Conservation (phyloP, 2,888 invertebrate species). For the Mechanitis mazaeus region DNA sequence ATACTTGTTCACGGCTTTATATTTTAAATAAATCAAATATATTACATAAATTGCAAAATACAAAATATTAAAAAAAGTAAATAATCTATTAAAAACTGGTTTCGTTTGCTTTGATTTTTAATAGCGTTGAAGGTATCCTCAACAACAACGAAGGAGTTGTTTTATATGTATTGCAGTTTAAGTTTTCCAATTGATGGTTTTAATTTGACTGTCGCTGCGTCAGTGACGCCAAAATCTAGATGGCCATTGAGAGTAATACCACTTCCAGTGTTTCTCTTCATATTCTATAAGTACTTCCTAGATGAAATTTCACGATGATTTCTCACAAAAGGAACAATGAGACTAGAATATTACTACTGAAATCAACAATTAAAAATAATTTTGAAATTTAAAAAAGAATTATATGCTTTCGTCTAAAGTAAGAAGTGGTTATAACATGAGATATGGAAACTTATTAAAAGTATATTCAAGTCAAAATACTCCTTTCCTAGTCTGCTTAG, state of each 20-base stretch:
- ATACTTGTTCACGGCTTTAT: slow-evolving; percentile 55
- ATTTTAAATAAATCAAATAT: slow-evolving; percentile 43
- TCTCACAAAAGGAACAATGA: slow-evolving; percentile 81
- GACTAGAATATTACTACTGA: slow-evolving; percentile 78
- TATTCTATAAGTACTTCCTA: slow-evolving; percentile 79
- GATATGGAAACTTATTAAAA: slow-evolving; percentile 40
- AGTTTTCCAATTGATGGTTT: slow-evolving; percentile 48
- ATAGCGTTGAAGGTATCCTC: slow-evolving; percentile 59
- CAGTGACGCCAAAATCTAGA: slow-evolving; percentile 81
- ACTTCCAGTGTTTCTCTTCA: slow-evolving; percentile 80
- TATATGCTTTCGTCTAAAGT: slow-evolving; percentile 44
- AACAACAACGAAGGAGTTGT: slow-evolving; percentile 50
- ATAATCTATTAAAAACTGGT: too few relatives aligned
- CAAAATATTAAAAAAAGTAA: too few relatives aligned
- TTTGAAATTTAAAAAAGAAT: slow-evolving; percentile 43
- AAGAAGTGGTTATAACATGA: slow-evolving; percentile 33
- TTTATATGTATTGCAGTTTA: slow-evolving; percentile 41
- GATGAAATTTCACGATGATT: slow-evolving; percentile 90
- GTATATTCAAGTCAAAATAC: slow-evolving; percentile 50
- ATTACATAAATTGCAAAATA: too few relatives aligned
- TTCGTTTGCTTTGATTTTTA: slow-evolving; percentile 22
- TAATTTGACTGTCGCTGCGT: slow-evolving; percentile 44
- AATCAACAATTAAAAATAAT: slow-evolving; percentile 73
- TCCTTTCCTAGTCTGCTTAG: slow-evolving; percentile 73
- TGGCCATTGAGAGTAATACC: slow-evolving; percentile 80